These are phyloP conservation scores for Fulica atra DNA, from an alignment of 2,113 vertebrate species.

Conservation along the genomic window DNA sequence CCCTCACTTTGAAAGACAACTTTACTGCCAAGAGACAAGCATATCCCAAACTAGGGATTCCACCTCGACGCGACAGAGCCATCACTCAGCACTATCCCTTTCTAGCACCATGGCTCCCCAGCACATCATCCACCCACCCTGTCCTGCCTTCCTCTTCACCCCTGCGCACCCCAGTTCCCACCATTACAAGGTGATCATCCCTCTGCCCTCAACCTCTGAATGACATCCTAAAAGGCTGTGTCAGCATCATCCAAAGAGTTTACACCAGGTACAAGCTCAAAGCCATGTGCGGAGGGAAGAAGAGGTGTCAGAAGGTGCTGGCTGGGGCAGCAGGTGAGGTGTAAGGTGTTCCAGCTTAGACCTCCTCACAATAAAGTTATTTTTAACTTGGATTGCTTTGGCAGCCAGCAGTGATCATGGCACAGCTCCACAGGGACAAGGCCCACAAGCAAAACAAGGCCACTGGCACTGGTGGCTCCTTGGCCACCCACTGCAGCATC, in stretches of 20 bases:
- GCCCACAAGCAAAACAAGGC: neutral
- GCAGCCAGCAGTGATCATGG: rapidly evolving
- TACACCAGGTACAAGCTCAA: neutral
- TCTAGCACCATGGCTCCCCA: neutral
- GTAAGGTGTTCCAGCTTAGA: neutral
- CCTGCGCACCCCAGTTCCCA: neutral
- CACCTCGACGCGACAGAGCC: neutral
- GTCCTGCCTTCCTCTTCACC: neutral
- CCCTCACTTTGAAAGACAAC: neutral
- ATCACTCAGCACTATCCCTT: neutral
- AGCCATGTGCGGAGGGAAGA: neutral
- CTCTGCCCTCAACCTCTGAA: neutral
- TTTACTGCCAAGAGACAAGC: neutral
- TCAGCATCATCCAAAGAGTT: neutral
- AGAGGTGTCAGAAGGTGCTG: neutral
- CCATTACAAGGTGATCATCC: neutral
- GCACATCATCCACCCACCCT: neutral
- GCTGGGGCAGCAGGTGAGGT: neutral
- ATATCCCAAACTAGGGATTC: neutral
- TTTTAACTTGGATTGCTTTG: neutral
- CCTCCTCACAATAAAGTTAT: neutral
- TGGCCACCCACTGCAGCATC: rapidly evolving
- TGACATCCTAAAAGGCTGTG: neutral
- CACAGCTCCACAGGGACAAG: neutral
- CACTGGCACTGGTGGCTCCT: neutral